Percentiles rank a stretch among this genome's conserved stretches.
Evolutionary conservation across 2,888 invertebrate genomes (phyloP).

Genomic region (Polyploca ridens): DNA sequence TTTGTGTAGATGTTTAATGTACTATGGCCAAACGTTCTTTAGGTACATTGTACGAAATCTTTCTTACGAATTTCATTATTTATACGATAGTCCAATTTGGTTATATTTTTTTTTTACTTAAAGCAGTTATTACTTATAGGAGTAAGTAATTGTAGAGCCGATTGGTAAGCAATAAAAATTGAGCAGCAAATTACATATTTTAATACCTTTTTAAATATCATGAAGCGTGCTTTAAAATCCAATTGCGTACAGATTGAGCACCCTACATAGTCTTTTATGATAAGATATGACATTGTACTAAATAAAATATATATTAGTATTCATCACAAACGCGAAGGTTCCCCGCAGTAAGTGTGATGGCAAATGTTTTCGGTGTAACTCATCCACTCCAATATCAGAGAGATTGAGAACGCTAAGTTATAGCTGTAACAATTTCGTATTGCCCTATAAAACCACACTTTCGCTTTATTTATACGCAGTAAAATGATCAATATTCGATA

Average conservation of each 20-base stretch:
- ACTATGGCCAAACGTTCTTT: constrained; percentile 5
- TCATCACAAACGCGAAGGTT: constrained; percentile 53
- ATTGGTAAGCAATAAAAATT: no score
- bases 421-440: constrained; percentile 80
- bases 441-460: constrained; percentile 81
- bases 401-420: constrained; percentile 78
- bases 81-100: not conserved
- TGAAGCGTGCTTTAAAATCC: no score
- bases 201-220: no score
- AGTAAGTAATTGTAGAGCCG: no score
- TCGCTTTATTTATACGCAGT: constrained; percentile 80
- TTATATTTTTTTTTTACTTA: constrained; percentile 33
- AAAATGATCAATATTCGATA: constrained; percentile 80
- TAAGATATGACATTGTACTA: constrained; percentile 32
- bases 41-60: not conserved
- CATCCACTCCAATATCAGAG: constrained; percentile 77
- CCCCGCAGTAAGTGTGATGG: constrained; percentile 49
- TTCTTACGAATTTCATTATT: not conserved
- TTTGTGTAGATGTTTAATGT: constrained; percentile 11
- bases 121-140: constrained; percentile 17
- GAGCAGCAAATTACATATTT: no score
- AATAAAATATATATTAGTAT: constrained; percentile 61
- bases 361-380: constrained; percentile 71
- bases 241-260: no score
- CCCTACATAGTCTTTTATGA: no score